Conservation (phyloP, 2,888 invertebrate species). For the Ligdia adustata region DNA sequence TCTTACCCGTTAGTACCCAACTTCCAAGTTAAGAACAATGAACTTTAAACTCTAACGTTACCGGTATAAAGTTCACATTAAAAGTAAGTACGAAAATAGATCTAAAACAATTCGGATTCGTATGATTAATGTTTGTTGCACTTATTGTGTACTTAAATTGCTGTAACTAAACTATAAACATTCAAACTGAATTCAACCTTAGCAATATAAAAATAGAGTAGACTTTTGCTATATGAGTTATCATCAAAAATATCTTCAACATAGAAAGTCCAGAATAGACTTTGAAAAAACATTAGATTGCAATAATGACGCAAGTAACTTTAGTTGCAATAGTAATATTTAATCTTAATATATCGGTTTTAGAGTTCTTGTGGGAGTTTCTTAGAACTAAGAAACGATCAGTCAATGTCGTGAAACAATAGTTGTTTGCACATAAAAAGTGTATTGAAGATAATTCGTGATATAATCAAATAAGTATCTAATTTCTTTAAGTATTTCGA, state of each 20-base stretch:
- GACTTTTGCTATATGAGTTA: slow-evolving; percentile 43
- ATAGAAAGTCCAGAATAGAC: slow-evolving; percentile 60
- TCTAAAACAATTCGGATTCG: slow-evolving; percentile 76
- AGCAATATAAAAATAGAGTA: slow-evolving; percentile 34
- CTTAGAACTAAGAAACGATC: slow-evolving; percentile 22
- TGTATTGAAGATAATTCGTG: slow-evolving; percentile 8
- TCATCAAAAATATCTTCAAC: slow-evolving; percentile 14
- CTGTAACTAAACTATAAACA: slow-evolving; percentile 28
- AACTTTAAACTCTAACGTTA: slow-evolving; percentile 41
- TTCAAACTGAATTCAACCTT: slow-evolving; percentile 35
- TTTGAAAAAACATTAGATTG: slow-evolving; percentile 71
- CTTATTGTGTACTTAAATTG: slow-evolving; percentile 58
- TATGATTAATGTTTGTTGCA: slow-evolving; percentile 78
- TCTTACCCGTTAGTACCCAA: slow-evolving; percentile 63
- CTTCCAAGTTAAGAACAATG: slow-evolving; percentile 24
- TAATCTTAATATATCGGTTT: slow-evolving; percentile 43
- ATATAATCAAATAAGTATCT: slow-evolving; percentile 4
- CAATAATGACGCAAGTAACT: slow-evolving; percentile 50
- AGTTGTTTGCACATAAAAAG: slow-evolving; percentile 10
- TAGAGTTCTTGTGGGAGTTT: slow-evolving; percentile 7
- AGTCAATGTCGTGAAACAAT: slow-evolving; percentile 31
- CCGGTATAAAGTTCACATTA: slow-evolving; percentile 41
- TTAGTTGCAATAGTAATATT: slow-evolving; percentile 48
- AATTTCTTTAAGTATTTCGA: no score
- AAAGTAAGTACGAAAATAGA: slow-evolving; percentile 35